phyloP scores from a whole-genome alignment of 2,113 vertebrate species.

The Anoura caudifer region DNA sequence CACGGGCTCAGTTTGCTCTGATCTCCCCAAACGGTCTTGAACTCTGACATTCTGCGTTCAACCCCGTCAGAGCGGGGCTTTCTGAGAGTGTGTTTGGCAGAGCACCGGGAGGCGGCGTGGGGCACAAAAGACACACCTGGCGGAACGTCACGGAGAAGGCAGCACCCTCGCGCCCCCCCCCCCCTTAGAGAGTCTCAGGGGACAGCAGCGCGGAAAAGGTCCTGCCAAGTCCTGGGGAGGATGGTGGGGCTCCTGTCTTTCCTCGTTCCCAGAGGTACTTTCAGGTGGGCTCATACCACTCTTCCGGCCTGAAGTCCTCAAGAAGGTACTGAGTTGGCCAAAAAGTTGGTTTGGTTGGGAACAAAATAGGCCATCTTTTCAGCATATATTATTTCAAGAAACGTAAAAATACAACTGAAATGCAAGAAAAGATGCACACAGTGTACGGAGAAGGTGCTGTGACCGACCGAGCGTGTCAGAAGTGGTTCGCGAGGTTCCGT shows the following conservation, averaged over 20 bases:
- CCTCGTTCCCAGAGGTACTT: neutral
- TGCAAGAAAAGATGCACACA: too few relatives aligned
- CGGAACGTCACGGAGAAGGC: neutral
- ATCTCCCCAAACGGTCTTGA: neutral
- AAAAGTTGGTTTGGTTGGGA: too few relatives aligned
- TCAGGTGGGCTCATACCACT: neutral
- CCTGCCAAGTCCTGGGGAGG: neutral
- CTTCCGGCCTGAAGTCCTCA: neutral
- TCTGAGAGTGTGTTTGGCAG: neutral
- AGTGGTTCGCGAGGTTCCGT: too few relatives aligned
- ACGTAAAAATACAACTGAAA: too few relatives aligned
- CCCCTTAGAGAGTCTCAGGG: neutral
- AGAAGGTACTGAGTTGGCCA: neutral
- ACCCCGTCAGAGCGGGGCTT: neutral
- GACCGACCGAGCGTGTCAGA: too few relatives aligned
- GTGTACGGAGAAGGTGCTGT: too few relatives aligned
- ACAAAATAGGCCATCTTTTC: too few relatives aligned
- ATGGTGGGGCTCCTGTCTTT: neutral
- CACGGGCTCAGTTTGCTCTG: neutral
- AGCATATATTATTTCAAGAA: too few relatives aligned
- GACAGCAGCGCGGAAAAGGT: neutral
- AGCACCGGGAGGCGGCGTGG: neutral
- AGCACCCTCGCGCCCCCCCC: rapidly evolving
- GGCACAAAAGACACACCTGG: neutral
- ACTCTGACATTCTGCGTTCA: neutral